Evolutionary conservation across 2,113 vertebrate species (phyloP).

Genomic region (Phrynocephalus versicolor): DNA sequence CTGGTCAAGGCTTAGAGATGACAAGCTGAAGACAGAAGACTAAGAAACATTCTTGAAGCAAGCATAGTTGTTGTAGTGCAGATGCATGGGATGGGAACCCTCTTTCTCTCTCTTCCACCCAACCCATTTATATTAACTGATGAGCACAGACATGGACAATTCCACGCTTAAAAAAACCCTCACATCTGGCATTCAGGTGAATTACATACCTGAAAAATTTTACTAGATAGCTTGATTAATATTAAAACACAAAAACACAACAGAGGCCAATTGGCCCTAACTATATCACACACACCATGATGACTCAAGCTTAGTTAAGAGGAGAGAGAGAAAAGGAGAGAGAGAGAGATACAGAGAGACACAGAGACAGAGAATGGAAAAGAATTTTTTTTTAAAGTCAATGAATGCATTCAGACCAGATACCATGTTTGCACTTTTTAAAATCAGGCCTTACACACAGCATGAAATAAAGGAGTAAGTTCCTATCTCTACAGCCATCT

Average conservation of each 20-base stretch:
- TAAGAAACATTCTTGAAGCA: not conserved
- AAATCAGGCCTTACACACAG: not conserved
- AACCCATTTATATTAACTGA: too few relatives aligned
- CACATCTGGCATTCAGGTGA: not conserved
- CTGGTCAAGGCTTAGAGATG: not conserved
- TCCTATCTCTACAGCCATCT: not conserved
- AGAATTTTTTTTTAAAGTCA: too few relatives aligned
- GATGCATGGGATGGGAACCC: too few relatives aligned
- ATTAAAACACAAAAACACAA: not conserved
- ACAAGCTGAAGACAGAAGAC: not conserved
- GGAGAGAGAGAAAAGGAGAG: not conserved
- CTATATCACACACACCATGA: not conserved
- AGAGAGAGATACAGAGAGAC: not conserved
- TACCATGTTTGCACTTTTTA: not conserved
- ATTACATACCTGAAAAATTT: not conserved
- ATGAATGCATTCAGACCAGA: not conserved
- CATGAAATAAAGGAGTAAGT: not conserved
- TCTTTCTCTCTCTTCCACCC: too few relatives aligned
- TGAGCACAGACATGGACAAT: not conserved
- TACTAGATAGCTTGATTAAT: not conserved
- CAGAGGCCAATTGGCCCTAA: too few relatives aligned
- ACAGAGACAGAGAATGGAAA: not conserved
- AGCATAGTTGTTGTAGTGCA: not conserved
- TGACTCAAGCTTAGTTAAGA: not conserved
- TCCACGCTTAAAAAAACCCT: not conserved